Percentiles rank a stretch among this genome's conserved stretches.
Evolutionary conservation across 2,888 invertebrate genomes (phyloP).

Genomic region (Lymantria monacha): DNA sequence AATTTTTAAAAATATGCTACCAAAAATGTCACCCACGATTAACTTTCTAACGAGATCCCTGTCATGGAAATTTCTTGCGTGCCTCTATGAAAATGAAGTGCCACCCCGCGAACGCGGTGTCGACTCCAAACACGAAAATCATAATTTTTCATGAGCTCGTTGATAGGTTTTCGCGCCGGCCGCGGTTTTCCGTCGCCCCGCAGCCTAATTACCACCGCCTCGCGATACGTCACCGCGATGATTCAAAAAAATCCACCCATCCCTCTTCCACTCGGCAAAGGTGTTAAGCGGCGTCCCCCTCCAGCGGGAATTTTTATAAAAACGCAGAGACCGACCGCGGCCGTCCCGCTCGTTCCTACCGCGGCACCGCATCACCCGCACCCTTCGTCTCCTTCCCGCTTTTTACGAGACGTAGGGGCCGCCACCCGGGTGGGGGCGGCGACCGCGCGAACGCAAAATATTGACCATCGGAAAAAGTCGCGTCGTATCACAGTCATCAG

Average conservation of each 20-base stretch:
- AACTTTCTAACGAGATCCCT: conserved; percentile 48
- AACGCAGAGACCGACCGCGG: conserved; percentile 78
- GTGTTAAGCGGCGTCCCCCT: conserved; percentile 60
- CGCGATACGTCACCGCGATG: conserved; percentile 79
- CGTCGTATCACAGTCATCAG: conserved; percentile 83
- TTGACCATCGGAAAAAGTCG: conserved; percentile 84
- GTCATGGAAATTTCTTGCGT: conserved; percentile 57
- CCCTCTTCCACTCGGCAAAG: conserved; percentile 60
- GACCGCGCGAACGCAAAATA: conserved; percentile 82
- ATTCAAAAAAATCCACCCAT: conserved; percentile 79
- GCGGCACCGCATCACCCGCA: conserved; percentile 66
- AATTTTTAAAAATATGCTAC: neutral
- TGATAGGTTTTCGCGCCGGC: conserved; percentile 79
- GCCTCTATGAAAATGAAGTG: conserved; percentile 62
- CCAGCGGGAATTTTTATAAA: conserved; percentile 78
- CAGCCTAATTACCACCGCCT: conserved; percentile 79
- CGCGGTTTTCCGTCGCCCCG: conserved; percentile 82
- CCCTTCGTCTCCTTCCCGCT: conserved; percentile 82
- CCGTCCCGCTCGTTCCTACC: conserved; percentile 78
- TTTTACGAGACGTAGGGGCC: conserved; percentile 83
- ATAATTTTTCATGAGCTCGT: conserved; percentile 82
- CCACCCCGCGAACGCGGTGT: conserved; percentile 54
- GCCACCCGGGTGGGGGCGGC: conserved; percentile 78
- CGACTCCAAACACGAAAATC: conserved; percentile 72
- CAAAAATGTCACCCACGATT: conserved; percentile 31